Evolutionary conservation across 2,113 vertebrate species (phyloP).

Genomic region (Abramis brama): DNA sequence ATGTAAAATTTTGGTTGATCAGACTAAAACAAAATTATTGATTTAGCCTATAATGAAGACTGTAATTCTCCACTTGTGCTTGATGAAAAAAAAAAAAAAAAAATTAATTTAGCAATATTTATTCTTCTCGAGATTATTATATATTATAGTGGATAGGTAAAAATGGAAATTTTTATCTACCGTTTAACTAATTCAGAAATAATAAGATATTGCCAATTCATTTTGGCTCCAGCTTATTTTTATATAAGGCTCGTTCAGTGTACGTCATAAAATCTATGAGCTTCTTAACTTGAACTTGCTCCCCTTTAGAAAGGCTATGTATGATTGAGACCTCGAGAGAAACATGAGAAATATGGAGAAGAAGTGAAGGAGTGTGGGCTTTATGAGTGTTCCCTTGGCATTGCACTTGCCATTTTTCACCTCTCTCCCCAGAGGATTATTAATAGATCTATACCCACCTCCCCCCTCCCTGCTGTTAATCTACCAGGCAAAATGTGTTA

Average conservation of each 20-base stretch:
- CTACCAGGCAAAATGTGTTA: conserved; percentile 24
- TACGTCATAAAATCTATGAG: background rate
- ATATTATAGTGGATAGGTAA: background rate
- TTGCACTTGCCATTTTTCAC: conserved; percentile 11
- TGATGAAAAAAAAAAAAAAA: background rate
- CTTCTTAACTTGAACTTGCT: background rate
- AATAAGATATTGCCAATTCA: too few relatives aligned
- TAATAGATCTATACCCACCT: conserved; percentile 30
- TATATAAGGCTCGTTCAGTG: background rate
- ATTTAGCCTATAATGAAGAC: background rate
- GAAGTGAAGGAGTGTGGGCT: conserved; percentile 1
- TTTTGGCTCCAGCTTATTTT: background rate
- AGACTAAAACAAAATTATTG: background rate
- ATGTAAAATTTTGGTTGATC: background rate
- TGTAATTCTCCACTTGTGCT: background rate
- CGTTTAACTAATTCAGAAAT: background rate
- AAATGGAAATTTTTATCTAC: background rate
- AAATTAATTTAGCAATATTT: background rate
- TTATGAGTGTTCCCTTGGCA: conserved; percentile 9
- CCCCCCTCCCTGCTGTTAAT: conserved; percentile 24
- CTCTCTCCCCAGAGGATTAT: conserved; percentile 18
- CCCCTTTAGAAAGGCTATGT: background rate
- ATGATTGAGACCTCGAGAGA: background rate
- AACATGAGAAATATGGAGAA: background rate
- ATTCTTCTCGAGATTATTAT: background rate